Conservation (phyloP, 1,140 invertebrate genomes). For the Papilio machaon region DNA sequence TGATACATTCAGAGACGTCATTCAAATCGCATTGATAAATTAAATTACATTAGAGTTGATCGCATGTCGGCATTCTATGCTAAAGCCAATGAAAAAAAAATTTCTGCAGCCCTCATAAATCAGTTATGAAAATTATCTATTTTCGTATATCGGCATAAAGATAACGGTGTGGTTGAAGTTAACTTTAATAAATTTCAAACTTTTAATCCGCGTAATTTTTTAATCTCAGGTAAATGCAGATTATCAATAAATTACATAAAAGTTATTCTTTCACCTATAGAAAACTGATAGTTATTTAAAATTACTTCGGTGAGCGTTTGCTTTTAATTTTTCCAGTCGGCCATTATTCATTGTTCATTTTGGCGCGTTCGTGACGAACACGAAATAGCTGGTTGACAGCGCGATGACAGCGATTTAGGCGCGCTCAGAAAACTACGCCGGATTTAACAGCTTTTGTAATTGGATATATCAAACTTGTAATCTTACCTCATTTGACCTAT, state of each 20-base stretch:
- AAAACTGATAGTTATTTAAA: not conserved
- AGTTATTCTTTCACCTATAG: too few species aligned
- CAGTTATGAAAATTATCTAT: slow-evolving; percentile 6
- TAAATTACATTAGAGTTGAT: slow-evolving; percentile 37
- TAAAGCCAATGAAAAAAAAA: slow-evolving; percentile 15
- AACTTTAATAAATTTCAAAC: too few species aligned
- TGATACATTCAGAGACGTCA: slow-evolving; percentile 36
- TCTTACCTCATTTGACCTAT: not conserved
- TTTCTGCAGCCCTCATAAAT: slow-evolving; percentile 5
- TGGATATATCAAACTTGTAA: slow-evolving; percentile 22
- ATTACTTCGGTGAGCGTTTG: slow-evolving; percentile 6
- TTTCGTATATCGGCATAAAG: not conserved
- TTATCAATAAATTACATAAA: too few species aligned
- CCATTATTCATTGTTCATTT: slow-evolving; percentile 38
- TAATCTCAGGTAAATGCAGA: too few species aligned
- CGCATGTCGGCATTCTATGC: slow-evolving; percentile 31
- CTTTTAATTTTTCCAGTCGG: slow-evolving; percentile 19
- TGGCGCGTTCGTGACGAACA: slow-evolving; percentile 39
- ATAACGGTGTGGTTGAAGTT: too few species aligned
- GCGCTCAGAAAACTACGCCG: slow-evolving; percentile 30
- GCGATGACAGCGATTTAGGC: slow-evolving; percentile 38
- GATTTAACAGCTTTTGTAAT: slow-evolving; percentile 37
- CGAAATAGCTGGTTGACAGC: slow-evolving; percentile 35
- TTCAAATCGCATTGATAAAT: slow-evolving; percentile 37
- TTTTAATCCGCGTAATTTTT: too few species aligned